Conservation (phyloP, 1,140 invertebrate species). For the Gryon sp. region DNA sequence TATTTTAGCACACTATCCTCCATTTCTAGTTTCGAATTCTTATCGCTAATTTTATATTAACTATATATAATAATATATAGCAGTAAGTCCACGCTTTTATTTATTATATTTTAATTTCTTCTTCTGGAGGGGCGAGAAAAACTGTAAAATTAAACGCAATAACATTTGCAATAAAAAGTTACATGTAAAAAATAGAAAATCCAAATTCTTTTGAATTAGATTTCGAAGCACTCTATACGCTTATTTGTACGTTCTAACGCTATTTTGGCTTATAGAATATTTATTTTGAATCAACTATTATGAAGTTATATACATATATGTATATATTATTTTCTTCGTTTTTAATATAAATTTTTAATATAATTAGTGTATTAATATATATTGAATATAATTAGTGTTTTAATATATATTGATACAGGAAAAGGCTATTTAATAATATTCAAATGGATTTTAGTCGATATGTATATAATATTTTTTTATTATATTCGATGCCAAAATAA, state of each 20-base stretch:
- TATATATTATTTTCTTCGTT: no score
- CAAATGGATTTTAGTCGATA: no score
- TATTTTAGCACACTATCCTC: conserved; percentile 20
- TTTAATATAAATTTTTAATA: no score
- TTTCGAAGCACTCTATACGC: conserved; percentile 26
- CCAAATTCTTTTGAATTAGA: not conserved
- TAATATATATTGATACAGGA: no score
- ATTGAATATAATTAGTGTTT: no score
- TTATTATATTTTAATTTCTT: no score
- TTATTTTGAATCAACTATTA: not conserved
- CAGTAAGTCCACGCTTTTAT: conserved; percentile 20
- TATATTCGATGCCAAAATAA: conserved; percentile 5
- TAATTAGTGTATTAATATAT: no score
- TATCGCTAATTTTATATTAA: conserved; percentile 13
- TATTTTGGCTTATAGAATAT: conserved; percentile 26
- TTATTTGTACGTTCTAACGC: conserved; percentile 26
- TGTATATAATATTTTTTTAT: no score
- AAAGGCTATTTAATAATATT: no score
- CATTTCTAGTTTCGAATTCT: conserved; percentile 14
- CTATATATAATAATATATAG: conserved; percentile 17
- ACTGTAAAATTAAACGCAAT: not conserved
- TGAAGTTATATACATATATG: no score
- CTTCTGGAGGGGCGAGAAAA: conserved; percentile 5
- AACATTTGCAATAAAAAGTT: conserved; percentile 1
- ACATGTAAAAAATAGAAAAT: conserved; percentile 16